Conservation (phyloP, 2,797 vertebrate genomes). For the Xiphorhynchus erythropygius region DNA sequence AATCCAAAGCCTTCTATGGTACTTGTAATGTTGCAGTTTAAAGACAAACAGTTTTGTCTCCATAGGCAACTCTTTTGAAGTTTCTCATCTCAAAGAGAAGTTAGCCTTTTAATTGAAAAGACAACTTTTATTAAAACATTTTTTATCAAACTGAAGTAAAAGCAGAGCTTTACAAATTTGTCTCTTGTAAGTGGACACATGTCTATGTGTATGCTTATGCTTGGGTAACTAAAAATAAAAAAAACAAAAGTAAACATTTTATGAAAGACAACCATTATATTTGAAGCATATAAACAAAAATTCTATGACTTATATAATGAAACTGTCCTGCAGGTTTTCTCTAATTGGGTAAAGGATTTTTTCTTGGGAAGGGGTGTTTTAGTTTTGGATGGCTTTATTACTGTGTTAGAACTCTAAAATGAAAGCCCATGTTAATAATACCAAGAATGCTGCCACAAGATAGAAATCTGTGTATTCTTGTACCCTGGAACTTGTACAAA, state of each 20-base stretch:
- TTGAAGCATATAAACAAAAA: not conserved
- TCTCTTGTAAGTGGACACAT: not conserved
- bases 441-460: not conserved
- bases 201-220: not conserved
- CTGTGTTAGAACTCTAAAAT: not conserved
- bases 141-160: not conserved
- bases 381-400: not conserved
- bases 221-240: not conserved
- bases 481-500: not conserved
- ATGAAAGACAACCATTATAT: not conserved
- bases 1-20: not conserved
- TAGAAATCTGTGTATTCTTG: not conserved
- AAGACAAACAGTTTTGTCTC: conserved; percentile 15
- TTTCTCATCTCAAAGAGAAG: not conserved
- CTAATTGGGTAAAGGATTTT: not conserved
- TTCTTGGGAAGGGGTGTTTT: not conserved
- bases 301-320: not conserved
- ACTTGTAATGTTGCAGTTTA: conserved; percentile 8
- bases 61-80: conserved; percentile 2
- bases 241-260: not conserved
- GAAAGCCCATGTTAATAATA: not conserved
- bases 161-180: not conserved
- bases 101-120: conserved; percentile 20
- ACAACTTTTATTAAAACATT: not conserved
- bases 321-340: not conserved